These are phyloP conservation scores for Saturnia pavonia DNA, from an alignment of 2,888 invertebrate genomes.

Conservation along the genomic window DNA sequence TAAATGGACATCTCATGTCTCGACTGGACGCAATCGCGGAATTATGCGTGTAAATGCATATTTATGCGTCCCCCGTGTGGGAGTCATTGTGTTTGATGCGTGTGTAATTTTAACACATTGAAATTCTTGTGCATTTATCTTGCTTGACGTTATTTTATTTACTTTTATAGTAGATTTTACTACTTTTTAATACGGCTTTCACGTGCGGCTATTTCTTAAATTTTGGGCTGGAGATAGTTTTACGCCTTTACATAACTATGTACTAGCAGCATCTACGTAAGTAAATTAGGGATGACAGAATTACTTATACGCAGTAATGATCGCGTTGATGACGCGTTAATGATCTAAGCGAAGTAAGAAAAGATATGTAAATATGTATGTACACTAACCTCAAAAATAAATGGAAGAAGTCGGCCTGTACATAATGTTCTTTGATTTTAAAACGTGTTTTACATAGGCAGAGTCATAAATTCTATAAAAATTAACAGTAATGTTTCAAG, in stretches of 20 bases:
- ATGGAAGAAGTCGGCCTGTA: too few species aligned
- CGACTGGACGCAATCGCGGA: constrained; percentile 35
- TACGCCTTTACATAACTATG: not conserved
- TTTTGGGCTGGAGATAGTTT: not conserved
- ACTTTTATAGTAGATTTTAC: not conserved
- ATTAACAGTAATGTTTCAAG: not conserved
- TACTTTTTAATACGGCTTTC: not conserved
- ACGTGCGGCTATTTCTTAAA: not conserved
- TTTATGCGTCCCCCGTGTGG: constrained; percentile 52
- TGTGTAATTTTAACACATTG: constrained; percentile 25
- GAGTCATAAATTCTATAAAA: not conserved
- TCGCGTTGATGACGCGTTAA: not conserved
- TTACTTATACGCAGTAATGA: not conserved
- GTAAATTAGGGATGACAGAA: not conserved
- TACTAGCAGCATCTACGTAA: too few species aligned
- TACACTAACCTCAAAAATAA: too few species aligned
- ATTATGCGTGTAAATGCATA: constrained; percentile 61
- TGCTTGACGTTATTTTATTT: constrained; percentile 1
- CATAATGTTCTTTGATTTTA: too few species aligned
- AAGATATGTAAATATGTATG: not conserved
- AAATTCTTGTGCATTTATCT: not conserved
- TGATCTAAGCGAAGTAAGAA: not conserved
- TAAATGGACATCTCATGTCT: constrained; percentile 30
- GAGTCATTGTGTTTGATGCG: constrained; percentile 29
- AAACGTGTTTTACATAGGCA: not conserved